Conservation (phyloP, 2,797 vertebrate genomes). For the Lemur catta region DNA sequence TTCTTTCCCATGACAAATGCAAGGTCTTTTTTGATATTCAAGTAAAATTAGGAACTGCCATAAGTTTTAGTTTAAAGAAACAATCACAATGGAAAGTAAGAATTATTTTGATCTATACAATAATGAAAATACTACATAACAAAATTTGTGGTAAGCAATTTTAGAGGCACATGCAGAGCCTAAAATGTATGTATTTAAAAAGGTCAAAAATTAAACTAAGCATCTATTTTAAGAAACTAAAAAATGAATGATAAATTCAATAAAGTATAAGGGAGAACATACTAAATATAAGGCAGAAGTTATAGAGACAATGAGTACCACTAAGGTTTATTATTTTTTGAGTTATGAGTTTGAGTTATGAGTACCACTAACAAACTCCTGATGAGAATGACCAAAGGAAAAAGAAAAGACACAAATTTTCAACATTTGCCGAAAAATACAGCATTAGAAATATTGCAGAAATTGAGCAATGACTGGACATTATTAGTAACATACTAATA, state of each 20-base stretch:
- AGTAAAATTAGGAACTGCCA: background rate
- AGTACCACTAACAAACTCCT: background rate
- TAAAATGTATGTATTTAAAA: background rate
- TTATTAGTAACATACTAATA: background rate
- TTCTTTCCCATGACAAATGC: background rate
- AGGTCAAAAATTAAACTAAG: background rate
- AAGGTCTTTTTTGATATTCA: background rate
- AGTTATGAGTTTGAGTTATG: background rate
- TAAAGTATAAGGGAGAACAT: background rate
- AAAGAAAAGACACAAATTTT: background rate
- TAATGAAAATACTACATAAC: background rate
- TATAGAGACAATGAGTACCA: background rate
- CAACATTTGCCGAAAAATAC: background rate
- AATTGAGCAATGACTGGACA: background rate
- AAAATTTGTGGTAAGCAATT: background rate
- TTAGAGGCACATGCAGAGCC: background rate
- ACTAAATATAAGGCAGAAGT: background rate
- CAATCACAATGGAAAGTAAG: background rate
- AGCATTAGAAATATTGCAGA: background rate
- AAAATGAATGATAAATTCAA: background rate
- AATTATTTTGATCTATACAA: background rate
- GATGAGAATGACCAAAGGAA: background rate
- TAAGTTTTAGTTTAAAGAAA: background rate
- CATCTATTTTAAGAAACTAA: background rate
- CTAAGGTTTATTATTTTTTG: background rate